Evolutionary conservation across 2,113 vertebrate species (phyloP), one percentile per base, ranked within the genome.

Genomic region (Struthio camelus): DNA sequence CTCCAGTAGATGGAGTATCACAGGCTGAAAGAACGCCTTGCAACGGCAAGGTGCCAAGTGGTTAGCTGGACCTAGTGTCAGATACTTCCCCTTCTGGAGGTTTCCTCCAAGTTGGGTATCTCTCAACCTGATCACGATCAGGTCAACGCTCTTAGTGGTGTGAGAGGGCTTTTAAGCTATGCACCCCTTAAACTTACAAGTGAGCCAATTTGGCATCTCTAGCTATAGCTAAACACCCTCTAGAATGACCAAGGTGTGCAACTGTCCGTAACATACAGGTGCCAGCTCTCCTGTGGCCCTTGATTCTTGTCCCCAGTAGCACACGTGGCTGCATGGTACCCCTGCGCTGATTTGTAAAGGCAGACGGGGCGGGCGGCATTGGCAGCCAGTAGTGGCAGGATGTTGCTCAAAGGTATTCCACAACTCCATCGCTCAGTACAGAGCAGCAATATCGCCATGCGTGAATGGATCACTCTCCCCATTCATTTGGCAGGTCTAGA

Each of bases 401-500:
- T 71, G 51, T 54, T 73, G 72, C 30, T 61, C 0, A 1, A 71
- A 84, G 36, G 38, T 53, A 42, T 56, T 87, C 14, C 48, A 36
- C 16, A 72, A 4, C 32, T 91, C 28, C 14, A 5, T 1, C 18
- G n/a, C 42, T 58, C 64, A 56, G 30, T 77, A 34, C 27, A 56
- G 66, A 40, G 53, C 67, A 82, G 62, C 20, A 44, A 0, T 11
- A 38, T 38, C 42, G 42, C 24, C 38, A 64, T 0, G 0, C 14
- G 36, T 24, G 56, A 16, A 56, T 2, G 44, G 25, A 38, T 77
- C 44, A 9, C 44, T 77, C 28, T 3, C 17, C 78, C 58, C 28
- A 10, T 9, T 40, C 3, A 30, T 77, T 62, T 66, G 36, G 27
- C 40, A 69, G 25, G 25, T 53, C 42, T 64, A 0, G 48, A 70